These are phyloP conservation scores for Drosophila serrata DNA, from an alignment of 1,140 invertebrate genomes.

Conservation along the genomic window DNA sequence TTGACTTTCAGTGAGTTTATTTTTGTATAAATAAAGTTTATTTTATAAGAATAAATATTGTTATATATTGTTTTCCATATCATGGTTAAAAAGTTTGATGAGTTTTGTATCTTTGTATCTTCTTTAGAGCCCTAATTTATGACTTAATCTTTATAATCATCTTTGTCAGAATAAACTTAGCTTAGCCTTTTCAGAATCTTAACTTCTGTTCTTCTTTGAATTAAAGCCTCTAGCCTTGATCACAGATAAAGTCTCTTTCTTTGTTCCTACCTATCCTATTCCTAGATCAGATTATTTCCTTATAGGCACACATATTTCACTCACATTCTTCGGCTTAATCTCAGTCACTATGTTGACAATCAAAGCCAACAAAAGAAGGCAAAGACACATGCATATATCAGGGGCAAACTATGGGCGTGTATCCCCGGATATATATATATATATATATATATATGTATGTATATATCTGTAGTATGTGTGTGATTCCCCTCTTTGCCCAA, in stretches of 20 bases:
- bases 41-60: background rate
- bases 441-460: background rate
- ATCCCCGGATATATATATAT: background rate
- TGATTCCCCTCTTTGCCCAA: background rate
- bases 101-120: background rate
- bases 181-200: background rate
- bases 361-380: constrained; percentile 36
- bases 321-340: constrained; percentile 35
- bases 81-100: background rate
- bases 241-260: background rate
- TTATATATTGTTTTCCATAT: background rate
- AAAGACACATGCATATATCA: constrained; percentile 39
- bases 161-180: background rate
- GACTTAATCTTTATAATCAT: no score
- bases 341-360: constrained; percentile 38
- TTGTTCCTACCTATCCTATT: background rate
- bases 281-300: background rate
- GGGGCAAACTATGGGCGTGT: constrained; percentile 18
- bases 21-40: no score
- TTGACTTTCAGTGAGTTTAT: background rate
- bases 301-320: constrained; percentile 32
- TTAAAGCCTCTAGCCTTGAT: background rate
- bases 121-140: background rate
- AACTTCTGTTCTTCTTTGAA: background rate
- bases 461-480: background rate